phyloP scores from a whole-genome alignment of 2,113 vertebrate species.

The Boulengeromyrus knoepffleri region DNA sequence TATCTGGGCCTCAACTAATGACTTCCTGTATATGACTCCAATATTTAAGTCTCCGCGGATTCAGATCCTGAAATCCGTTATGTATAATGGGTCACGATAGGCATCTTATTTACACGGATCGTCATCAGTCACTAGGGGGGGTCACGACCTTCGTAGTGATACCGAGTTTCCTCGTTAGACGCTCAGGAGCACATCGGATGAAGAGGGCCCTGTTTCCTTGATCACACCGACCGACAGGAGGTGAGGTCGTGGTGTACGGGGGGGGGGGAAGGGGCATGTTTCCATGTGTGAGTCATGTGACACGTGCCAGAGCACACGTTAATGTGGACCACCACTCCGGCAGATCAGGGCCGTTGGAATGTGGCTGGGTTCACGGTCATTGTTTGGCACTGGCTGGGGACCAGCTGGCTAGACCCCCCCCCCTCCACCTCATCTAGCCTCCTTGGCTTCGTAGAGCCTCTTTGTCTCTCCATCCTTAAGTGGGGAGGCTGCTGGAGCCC shows the following conservation, averaged over 20 bases:
- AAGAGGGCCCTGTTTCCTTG: background rate
- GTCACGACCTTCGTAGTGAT: background rate
- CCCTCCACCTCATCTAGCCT: background rate
- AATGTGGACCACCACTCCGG: background rate
- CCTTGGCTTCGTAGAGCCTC: slow-evolving; percentile 9
- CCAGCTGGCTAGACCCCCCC: slow-evolving; percentile 17
- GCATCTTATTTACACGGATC: background rate
- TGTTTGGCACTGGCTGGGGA: background rate
- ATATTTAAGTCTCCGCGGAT: background rate
- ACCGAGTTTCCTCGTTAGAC: background rate
- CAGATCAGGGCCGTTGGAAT: background rate
- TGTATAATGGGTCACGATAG: background rate
- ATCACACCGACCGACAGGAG: background rate
- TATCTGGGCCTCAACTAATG: background rate
- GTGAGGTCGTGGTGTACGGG: background rate
- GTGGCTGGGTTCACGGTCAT: background rate
- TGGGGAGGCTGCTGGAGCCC: background rate
- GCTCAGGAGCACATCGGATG: background rate
- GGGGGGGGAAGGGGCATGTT: background rate
- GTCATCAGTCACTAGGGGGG: background rate
- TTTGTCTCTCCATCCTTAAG: slow-evolving; percentile 14
- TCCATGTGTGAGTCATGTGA: background rate
- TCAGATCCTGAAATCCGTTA: background rate
- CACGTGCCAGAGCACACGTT: background rate
- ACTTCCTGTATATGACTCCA: background rate